phyloP scores from a whole-genome alignment of 2,888 invertebrate genomes.

The Drosophila rellima region DNA sequence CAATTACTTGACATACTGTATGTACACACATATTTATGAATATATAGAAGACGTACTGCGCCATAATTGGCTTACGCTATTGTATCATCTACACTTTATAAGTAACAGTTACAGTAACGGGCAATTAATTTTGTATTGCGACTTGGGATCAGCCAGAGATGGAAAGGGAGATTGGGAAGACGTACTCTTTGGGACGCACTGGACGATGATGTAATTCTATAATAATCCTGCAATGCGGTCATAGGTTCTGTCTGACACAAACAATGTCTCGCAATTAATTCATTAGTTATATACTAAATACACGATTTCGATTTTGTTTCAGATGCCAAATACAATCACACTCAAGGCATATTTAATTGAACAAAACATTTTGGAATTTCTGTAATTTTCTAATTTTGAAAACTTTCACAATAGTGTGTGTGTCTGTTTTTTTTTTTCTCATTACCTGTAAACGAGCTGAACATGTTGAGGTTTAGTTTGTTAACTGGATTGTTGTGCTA shows the following conservation, averaged over 20 bases:
- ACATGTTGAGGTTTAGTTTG: constrained; percentile 75
- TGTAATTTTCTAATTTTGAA: constrained; percentile 46
- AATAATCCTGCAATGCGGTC: constrained; percentile 62
- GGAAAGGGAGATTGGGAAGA: not conserved
- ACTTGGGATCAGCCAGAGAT: constrained; percentile 22
- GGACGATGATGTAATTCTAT: constrained; percentile 63
- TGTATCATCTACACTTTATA: constrained; percentile 45
- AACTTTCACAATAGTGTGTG: constrained; percentile 64
- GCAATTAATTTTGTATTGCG: constrained; percentile 59
- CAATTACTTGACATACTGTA: constrained; percentile 1
- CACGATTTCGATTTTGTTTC: constrained; percentile 16
- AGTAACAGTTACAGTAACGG: constrained; percentile 42
- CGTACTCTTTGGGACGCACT: constrained; percentile 25
- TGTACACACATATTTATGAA: not conserved
- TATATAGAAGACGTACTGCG: constrained; percentile 57
- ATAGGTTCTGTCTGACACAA: constrained; percentile 29
- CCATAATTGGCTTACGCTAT: constrained; percentile 72
- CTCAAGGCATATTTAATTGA: constrained; percentile 36
- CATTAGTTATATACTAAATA: constrained; percentile 7
- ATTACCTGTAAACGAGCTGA: constrained; percentile 86
- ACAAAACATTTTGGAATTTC: constrained; percentile 32
- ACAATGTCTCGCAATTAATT: constrained; percentile 20
- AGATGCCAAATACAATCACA: constrained; percentile 28
- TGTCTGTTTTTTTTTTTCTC: constrained; percentile 12
- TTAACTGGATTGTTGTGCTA: constrained; percentile 2